A percentile compares a stretch with the other conserved stretches of the same genome.
phyloP scores from a whole-genome alignment of 2,888 invertebrate genomes.

The Agonopterix alstromeriana region DNA sequence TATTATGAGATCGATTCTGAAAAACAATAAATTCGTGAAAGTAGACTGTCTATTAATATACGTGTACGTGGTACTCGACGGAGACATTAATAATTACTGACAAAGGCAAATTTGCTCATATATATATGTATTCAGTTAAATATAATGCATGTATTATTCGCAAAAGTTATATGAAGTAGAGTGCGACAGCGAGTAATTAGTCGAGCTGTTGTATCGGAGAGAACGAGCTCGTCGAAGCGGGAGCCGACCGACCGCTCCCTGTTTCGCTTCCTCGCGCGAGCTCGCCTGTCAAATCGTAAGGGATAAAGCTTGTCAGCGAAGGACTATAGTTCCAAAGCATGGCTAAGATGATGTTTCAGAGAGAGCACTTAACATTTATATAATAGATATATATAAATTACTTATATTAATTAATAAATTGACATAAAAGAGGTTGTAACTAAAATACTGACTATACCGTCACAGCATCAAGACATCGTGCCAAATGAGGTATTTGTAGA shows the following conservation, averaged over 20 bases:
- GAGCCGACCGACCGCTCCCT: neutral
- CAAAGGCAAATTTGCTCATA: slow-evolving; percentile 21
- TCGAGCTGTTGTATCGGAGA: slow-evolving; percentile 6
- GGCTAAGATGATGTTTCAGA: slow-evolving; percentile 45
- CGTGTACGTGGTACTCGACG: neutral
- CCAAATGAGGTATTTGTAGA: slow-evolving; percentile 55
- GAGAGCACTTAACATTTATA: slow-evolving; percentile 47
- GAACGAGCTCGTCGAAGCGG: neutral
- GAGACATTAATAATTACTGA: slow-evolving; percentile 9
- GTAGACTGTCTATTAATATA: slow-evolving; percentile 21
- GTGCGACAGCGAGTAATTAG: slow-evolving; percentile 7
- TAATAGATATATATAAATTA: slow-evolving; percentile 54
- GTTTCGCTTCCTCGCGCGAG: neutral
- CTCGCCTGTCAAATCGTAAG: neutral
- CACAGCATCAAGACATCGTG: slow-evolving; percentile 40
- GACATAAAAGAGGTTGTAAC: slow-evolving; percentile 71
- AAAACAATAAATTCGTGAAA: slow-evolving; percentile 33
- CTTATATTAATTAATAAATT: slow-evolving; percentile 59
- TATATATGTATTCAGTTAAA: slow-evolving; percentile 11
- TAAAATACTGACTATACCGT: slow-evolving; percentile 61
- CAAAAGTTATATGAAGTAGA: slow-evolving; percentile 8
- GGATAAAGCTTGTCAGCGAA: neutral
- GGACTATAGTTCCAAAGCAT: slow-evolving; percentile 17
- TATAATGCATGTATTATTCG: neutral
- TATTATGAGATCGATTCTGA: slow-evolving; percentile 31